phyloP scores from a whole-genome alignment of 2,888 invertebrate genomes.

The Notocelia uddmanniana region DNA sequence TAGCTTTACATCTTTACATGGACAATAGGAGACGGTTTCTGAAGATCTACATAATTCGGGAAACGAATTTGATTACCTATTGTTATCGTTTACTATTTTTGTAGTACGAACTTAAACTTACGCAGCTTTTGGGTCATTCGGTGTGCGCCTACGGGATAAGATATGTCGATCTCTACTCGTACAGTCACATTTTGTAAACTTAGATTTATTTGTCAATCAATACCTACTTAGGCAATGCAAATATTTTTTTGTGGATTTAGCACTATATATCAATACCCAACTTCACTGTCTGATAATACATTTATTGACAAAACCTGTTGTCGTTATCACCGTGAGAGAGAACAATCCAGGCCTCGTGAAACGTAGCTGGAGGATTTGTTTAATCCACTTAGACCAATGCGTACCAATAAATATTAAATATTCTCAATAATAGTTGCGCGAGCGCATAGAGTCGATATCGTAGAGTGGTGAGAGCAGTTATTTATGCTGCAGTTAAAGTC shows the following conservation, averaged over 20 bases:
- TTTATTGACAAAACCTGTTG: conserved; percentile 7
- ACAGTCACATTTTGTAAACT: no score
- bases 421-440: conserved; percentile 64
- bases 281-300: not conserved
- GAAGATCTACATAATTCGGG: conserved; percentile 22
- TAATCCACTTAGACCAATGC: conserved; percentile 79
- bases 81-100: not conserved
- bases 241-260: not conserved
- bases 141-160: no score
- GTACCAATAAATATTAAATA: conserved; percentile 78
- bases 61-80: not conserved
- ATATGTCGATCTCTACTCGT: no score
- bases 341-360: conserved; percentile 59
- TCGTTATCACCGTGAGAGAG: conserved; percentile 48
- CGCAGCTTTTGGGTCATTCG: no score
- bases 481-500: no score
- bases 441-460: conserved; percentile 55
- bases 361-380: conserved; percentile 57
- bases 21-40: conserved; percentile 20
- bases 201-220: no score
- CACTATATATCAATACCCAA: not conserved
- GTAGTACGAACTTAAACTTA: not conserved
- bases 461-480: not conserved
- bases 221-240: no score
- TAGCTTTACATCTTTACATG: not conserved